Evolutionary conservation across 2,888 invertebrate genomes (phyloP), one percentile per base, ranked within the genome.

Genomic region (Drosophila meridiana): DNA sequence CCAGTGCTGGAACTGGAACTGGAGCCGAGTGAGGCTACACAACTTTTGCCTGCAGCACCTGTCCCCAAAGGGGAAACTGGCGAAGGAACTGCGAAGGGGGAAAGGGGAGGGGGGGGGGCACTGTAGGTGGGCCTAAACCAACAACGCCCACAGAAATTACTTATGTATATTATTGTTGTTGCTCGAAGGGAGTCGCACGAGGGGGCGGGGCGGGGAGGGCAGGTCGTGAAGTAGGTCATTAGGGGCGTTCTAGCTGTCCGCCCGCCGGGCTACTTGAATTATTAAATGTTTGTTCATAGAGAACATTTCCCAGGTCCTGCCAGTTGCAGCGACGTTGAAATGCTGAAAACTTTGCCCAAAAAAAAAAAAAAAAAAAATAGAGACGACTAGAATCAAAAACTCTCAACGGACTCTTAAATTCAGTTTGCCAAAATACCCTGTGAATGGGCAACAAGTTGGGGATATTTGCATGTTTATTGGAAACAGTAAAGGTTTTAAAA

Each of bases 261-360:
- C 69, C 66, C 72, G 50, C 64, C 55, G 71, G 66, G 79, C 85
- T 80, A 89, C 89, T 89, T 86, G 89, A 86, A 86, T 89, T 86
- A 86, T 86, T 89, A 86, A 86, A 86, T 82, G 85, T 87, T 73
- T 82, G 77, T 76, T 74, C 76, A 73, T 66, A 70, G 65, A 59
- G 68, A 60, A 66, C 50, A 73, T 65, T 70, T 68, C 67, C 62
- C 38, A 48, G 69, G 50, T 69, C 59, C 65, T 64, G 76, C 72
- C 73, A 77, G 74, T 74, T 80, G 81, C 62, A 76, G 61, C 57
- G 67, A 68, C 55, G 65, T 73, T 76, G 67, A 70, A 53, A 63
- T 42, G 64, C 47, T 65, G 28, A 72, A 74, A 78, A 70, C 48
- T 78, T 79, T 52, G 32, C 32, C 36, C 34, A 73, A 61, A 60